These are phyloP conservation scores for Thomomys bottae DNA, from an alignment of 2,113 vertebrate species.

Conservation along the genomic window DNA sequence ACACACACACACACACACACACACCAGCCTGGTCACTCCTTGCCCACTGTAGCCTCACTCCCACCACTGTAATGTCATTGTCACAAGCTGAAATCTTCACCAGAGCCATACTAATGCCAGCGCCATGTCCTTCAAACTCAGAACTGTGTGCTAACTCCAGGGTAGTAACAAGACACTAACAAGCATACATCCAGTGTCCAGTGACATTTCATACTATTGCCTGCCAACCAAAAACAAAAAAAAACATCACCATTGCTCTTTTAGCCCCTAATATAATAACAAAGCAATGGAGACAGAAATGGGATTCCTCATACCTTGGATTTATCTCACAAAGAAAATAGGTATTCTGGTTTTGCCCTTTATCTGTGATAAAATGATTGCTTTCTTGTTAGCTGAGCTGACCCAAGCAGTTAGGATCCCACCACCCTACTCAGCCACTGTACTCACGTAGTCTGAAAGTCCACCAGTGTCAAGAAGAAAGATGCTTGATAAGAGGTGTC, in stretches of 20 bases:
- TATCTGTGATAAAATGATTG: background rate
- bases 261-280: background rate
- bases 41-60: background rate
- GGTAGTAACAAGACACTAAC: background rate
- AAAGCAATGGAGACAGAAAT: background rate
- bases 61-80: background rate
- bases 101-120: background rate
- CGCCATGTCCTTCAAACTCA: background rate
- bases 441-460: slow-evolving; percentile 4
- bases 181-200: slow-evolving; percentile 1
- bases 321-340: background rate
- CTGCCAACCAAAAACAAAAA: slow-evolving; percentile 31
- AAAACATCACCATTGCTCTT: slow-evolving; percentile 2
- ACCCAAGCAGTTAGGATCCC: background rate
- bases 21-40: background rate
- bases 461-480: background rate
- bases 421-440: background rate
- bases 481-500: background rate
- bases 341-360: background rate
- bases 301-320: background rate
- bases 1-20: no score
- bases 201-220: background rate
- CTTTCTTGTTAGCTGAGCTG: background rate
- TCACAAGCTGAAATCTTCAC: no score
- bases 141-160: background rate